Percentiles rank a stretch among this genome's conserved stretches.
Conservation (phyloP, 2,797 vertebrate genomes). For the Bovichtus diacanthus region DNA sequence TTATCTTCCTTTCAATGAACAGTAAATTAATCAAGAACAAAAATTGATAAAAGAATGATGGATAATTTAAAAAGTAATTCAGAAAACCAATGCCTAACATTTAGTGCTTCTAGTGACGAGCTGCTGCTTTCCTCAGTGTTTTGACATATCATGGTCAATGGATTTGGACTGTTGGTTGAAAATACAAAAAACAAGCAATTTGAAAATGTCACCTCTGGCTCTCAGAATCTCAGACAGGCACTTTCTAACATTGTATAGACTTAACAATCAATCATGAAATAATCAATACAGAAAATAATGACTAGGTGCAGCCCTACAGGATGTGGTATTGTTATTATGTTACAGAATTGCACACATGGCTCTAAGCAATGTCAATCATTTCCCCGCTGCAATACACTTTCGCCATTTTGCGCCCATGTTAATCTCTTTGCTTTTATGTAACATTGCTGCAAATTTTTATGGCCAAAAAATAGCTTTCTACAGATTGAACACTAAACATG, state of each 20-base stretch:
- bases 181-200: slow-evolving; percentile 23
- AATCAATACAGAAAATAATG: slow-evolving; percentile 24
- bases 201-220: background rate
- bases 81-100: background rate
- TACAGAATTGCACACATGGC: background rate
- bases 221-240: background rate
- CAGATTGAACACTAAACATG: background rate
- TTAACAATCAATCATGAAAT: slow-evolving; percentile 12
- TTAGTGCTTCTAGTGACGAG: background rate
- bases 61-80: background rate
- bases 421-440: background rate
- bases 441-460: background rate
- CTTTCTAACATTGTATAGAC: slow-evolving; percentile 34
- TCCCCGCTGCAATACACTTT: slow-evolving; percentile 1
- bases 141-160: background rate
- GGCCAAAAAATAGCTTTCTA: background rate
- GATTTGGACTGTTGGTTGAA: background rate
- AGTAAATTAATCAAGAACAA: background rate
- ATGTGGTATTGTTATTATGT: background rate
- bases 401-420: background rate
- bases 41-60: background rate
- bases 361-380: slow-evolving; percentile 2
- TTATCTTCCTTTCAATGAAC: background rate
- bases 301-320: background rate
- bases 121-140: background rate